Evolutionary conservation across 2,797 vertebrate species (phyloP), one percentile per base, ranked within the genome.

Genomic region (Esox masquinongy): DNA sequence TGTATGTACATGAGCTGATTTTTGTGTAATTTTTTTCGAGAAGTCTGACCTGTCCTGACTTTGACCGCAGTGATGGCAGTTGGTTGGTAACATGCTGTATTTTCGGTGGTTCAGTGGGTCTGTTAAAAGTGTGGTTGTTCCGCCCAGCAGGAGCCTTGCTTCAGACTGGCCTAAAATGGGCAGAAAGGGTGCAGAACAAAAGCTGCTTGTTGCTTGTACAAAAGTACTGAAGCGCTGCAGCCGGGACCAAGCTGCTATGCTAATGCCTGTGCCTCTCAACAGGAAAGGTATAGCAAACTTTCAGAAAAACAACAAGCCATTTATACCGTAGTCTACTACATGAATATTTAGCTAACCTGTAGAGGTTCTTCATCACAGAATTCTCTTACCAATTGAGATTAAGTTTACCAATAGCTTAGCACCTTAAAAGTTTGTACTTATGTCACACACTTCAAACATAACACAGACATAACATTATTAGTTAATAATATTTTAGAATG

Each of bases 131-230:
- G 91, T 93, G 91, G 90, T 94, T 92, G 91, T 93, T 92, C 92
- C 91, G 90, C 92, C 92, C 93, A 94, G 92, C 92, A 93, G 93
- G 92, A 93, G 90, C 91, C 90, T 92, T 92, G 91, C 92, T 78
- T 92, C 92, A 89, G 89, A 92, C 91, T 92, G 92, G 92, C 92
- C 93, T 94, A 92, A 94, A 93, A 94, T 92, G 92, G 91, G 92
- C 92, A 93, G 92, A 93, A 93, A 89, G 89, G 90, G 89, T 90
- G 91, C 91, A 90, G 91, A 92, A 92, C 92, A 93, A 92, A 93
- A 91, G 92, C 91, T 90, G 93, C 90, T 90, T 93, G 91, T 93
- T 89, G 88, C 91, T 92, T 90, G 88, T 92, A 92, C 92, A 92
- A 93, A 93, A 89, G 93, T 92, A 92, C 91, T 91, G 91, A 91